Percentiles rank a stretch among this genome's conserved stretches.
Evolutionary conservation across 2,888 invertebrate species (phyloP).

Genomic region (Pterobdella sp.): DNA sequence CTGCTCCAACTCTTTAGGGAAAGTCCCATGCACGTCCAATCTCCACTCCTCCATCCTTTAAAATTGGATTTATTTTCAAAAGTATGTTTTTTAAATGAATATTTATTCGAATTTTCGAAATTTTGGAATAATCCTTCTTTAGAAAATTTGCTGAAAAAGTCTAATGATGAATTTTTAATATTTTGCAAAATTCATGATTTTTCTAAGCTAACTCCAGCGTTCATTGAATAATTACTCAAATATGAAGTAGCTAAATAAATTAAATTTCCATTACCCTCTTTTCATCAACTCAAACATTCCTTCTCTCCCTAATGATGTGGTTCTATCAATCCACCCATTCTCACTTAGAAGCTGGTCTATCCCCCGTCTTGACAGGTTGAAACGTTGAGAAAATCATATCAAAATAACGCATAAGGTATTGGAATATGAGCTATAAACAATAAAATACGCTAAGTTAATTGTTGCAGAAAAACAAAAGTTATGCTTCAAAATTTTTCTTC

Average conservation of each 20-base stretch:
- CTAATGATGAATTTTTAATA: neutral
- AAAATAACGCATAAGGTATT: too few species aligned
- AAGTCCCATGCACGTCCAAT: slow-evolving; percentile 48
- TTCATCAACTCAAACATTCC: slow-evolving; percentile 52
- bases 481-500: too few species aligned
- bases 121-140: too few species aligned
- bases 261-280: slow-evolving; percentile 50
- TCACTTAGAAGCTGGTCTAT: slow-evolving; percentile 50
- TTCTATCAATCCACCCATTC: slow-evolving; percentile 53
- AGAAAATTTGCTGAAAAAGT: neutral
- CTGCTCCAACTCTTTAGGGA: slow-evolving; percentile 50
- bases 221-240: too few species aligned
- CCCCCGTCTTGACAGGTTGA: slow-evolving; percentile 32
- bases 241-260: too few species aligned
- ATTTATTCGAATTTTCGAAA: too few species aligned
- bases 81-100: neutral
- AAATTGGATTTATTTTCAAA: neutral
- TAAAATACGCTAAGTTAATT: too few species aligned
- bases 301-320: slow-evolving; percentile 51
- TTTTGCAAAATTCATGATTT: too few species aligned
- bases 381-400: neutral
- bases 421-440: too few species aligned
- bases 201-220: too few species aligned
- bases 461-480: too few species aligned
- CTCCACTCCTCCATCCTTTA: slow-evolving; percentile 45